A percentile compares a stretch with the other conserved stretches of the same genome.
Conservation (phyloP, 2,888 invertebrate species). For the Ichneumon xanthorius region DNA sequence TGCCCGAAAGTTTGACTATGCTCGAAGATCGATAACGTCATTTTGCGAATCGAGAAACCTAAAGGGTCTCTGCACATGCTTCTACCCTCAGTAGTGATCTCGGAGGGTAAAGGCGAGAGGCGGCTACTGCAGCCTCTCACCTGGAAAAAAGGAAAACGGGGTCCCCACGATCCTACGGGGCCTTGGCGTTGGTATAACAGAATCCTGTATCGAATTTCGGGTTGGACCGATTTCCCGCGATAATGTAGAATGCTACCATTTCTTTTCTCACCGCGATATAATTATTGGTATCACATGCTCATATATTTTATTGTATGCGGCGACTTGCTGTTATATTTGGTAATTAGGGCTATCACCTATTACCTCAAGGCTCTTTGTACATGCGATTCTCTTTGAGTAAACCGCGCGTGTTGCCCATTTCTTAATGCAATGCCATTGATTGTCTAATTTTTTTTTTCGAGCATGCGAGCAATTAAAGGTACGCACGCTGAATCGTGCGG, state of each 20-base stretch:
- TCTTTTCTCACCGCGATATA: neutral
- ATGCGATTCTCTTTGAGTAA: neutral
- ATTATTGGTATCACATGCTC: neutral
- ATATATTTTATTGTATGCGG: neutral
- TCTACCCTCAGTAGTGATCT: conserved; percentile 37
- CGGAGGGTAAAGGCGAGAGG: conserved; percentile 31
- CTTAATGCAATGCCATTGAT: neutral
- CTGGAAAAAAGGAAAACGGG: conserved; percentile 31
- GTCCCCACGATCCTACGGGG: neutral
- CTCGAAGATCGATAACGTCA: conserved; percentile 59
- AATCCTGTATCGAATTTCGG: conserved; percentile 20
- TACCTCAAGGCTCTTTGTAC: neutral
- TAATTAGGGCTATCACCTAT: neutral
- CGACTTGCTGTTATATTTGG: neutral
- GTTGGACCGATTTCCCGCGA: conserved; percentile 15
- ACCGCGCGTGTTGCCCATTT: neutral
- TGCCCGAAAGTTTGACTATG: conserved; percentile 6
- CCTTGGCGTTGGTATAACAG: conserved; percentile 59
- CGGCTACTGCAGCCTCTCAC: conserved; percentile 1
- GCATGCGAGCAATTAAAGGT: conserved; percentile 12
- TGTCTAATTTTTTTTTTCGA: neutral
- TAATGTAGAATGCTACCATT: conserved; percentile 53
- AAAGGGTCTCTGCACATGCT: conserved; percentile 61
- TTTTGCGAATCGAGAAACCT: conserved; percentile 23
- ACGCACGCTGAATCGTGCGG: conserved; percentile 6